These are phyloP conservation scores for Carettochelys insculpta DNA, from an alignment of 2,113 vertebrate species.

Conservation along the genomic window DNA sequence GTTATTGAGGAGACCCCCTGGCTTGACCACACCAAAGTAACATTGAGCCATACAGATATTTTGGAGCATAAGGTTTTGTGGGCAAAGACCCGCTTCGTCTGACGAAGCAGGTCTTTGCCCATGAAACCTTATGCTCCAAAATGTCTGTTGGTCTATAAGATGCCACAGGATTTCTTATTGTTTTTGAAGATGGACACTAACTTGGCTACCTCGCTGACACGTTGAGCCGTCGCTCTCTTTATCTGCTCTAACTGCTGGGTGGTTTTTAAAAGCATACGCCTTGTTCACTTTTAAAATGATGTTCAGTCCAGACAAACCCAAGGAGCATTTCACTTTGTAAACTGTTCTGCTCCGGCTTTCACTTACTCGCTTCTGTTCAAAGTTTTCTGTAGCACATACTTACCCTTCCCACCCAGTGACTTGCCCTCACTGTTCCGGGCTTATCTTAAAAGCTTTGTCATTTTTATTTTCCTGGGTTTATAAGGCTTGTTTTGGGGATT, in stretches of 20 bases:
- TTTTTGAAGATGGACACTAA: too few species aligned
- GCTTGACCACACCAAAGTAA: not conserved
- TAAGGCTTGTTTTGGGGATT: not conserved
- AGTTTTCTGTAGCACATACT: not conserved
- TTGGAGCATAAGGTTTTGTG: too few species aligned
- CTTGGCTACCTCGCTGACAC: too few species aligned
- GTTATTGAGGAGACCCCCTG: not conserved
- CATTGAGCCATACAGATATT: too few species aligned
- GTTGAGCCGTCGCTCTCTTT: not conserved
- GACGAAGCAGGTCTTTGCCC: too few species aligned
- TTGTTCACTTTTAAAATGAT: too few species aligned
- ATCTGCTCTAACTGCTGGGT: not conserved
- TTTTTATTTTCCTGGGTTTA: not conserved
- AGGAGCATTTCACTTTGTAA: not conserved
- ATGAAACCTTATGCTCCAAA: too few species aligned
- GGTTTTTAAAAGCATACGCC: not conserved
- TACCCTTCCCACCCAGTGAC: not conserved
- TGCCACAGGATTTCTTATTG: too few species aligned
- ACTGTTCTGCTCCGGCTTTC: not conserved
- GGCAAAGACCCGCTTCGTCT: too few species aligned
- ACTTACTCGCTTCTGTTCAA: not conserved
- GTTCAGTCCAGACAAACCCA: not conserved
- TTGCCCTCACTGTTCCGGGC: too few species aligned
- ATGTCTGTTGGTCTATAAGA: too few species aligned
- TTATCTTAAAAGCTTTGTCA: not conserved